phyloP scores from a whole-genome alignment of 1,140 invertebrate genomes.

The Campoletis sonorensis region DNA sequence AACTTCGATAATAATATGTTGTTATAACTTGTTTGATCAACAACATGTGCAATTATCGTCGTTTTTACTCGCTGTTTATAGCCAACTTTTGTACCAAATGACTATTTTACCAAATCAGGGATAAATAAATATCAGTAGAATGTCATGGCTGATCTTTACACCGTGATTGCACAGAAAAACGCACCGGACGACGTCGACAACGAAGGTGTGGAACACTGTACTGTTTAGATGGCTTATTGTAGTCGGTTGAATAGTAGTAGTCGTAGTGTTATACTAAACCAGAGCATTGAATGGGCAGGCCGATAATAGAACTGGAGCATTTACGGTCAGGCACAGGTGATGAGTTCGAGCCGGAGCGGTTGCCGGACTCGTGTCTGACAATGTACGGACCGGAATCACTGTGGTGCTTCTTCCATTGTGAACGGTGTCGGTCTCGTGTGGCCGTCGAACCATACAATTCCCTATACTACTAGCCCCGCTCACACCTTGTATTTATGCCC shows the following conservation, averaged over 20 bases:
- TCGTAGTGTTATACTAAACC: conserved; percentile 10
- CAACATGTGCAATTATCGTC: too few relatives aligned
- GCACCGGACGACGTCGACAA: background rate
- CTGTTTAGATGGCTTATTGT: conserved; percentile 17
- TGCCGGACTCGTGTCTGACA: conserved; percentile 35
- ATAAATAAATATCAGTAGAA: background rate
- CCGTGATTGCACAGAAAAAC: background rate
- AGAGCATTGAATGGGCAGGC: conserved; percentile 26
- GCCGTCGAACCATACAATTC: background rate
- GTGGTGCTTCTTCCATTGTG: conserved; percentile 35
- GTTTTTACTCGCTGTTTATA: too few relatives aligned
- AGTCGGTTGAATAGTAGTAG: conserved; percentile 8
- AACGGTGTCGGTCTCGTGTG: conserved; percentile 28
- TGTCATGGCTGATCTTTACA: background rate
- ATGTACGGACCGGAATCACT: conserved; percentile 35
- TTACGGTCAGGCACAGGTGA: conserved; percentile 37
- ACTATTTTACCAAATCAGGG: background rate
- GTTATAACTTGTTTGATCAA: too few relatives aligned
- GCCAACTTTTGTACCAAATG: background rate
- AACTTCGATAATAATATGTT: too few relatives aligned
- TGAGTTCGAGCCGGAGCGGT: conserved; percentile 35
- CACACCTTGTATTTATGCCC: conserved; percentile 7
- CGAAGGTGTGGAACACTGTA: background rate
- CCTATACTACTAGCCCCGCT: conserved; percentile 20
- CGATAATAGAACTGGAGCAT: conserved; percentile 38